Evolutionary conservation across 2,797 vertebrate genomes (phyloP).

Genomic region (Xyrichtys novacula): DNA sequence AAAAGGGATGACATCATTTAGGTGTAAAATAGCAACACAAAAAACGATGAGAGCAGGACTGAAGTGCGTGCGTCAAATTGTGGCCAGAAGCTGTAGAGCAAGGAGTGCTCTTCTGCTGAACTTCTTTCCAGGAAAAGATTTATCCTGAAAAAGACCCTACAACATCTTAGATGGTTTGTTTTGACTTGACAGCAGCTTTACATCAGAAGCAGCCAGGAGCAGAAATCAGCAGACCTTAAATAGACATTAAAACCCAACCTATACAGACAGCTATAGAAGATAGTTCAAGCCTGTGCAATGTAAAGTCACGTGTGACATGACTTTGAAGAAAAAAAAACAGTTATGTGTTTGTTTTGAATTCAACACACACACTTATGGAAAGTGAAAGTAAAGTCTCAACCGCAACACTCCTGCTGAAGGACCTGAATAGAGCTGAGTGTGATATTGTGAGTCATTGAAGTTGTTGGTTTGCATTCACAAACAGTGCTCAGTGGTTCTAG

Average conservation of each 20-base stretch:
- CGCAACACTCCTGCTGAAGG: too few species aligned
- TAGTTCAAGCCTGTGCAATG: neutral
- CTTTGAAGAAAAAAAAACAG: too few species aligned
- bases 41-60: neutral
- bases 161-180: neutral
- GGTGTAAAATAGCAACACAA: neutral
- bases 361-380: too few species aligned
- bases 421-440: neutral
- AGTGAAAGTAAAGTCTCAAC: neutral
- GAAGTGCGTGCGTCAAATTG: neutral
- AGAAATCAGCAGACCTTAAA: neutral
- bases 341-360: too few species aligned
- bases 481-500: neutral
- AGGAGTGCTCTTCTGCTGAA: neutral
- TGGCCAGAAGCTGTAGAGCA: neutral
- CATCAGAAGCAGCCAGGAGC: neutral
- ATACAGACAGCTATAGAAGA: too few species aligned
- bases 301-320: too few species aligned
- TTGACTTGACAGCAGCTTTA: neutral
- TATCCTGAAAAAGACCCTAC: neutral
- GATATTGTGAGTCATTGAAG: neutral
- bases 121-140: neutral
- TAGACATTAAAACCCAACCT: neutral
- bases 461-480: conserved; percentile 8
- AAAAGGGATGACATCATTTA: too few species aligned